Base-by-base conservation (phyloP, 2,797 vertebrate genomes). In the Labeo calbasu region DNA sequence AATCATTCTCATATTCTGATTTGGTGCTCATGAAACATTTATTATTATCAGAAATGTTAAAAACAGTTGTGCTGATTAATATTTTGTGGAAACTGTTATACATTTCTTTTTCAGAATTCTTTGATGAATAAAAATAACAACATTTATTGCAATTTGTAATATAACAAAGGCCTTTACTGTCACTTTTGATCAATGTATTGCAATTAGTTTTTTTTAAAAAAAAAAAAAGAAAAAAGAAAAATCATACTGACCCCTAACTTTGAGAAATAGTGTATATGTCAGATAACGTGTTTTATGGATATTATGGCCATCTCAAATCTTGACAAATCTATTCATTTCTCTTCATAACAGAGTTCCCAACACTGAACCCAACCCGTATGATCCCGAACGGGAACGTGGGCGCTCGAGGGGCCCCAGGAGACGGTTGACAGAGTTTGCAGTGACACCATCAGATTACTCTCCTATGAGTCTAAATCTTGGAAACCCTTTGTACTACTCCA, bases 361-460 rank as follows among this genome's bases (percentile, higher is more conserved):
- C 86, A 92, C 92, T 59, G 92, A 95, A 3, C 89, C 89, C 21
- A 68, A 51, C 25, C 83, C 92, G 46, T 90, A 90, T 61, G 90
- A 87, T 0, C 77, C 80, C 0, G 88, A 93, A 0, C 94, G 93
- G 77, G 91, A 92, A 2, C 93, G 94, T 3, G 94, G 96, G 0
- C 95, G 96, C 63, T 87, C 89, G 50, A 91, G 93, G 77, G 84
- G 94, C 19, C 88, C 95, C 2, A 93, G 95, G 84, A 95, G 96
- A 57, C 94, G 96, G 28, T 92, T 96, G 69, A 95, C 95, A 0
- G 95, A 97, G 68, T 95, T 94, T 76, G 88, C 91, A 0, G 93
- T 95, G 84, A 91, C 91, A 0, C 88, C 94, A 68, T 93, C 94
- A 0, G 93, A 95, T 23, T 90, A 93, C 82, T 90, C 89, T 19